A percentile compares a stretch with the other conserved stretches of the same genome.
Conservation (phyloP, 2,888 invertebrate species). For the Chaetogeoica ovagalla region DNA sequence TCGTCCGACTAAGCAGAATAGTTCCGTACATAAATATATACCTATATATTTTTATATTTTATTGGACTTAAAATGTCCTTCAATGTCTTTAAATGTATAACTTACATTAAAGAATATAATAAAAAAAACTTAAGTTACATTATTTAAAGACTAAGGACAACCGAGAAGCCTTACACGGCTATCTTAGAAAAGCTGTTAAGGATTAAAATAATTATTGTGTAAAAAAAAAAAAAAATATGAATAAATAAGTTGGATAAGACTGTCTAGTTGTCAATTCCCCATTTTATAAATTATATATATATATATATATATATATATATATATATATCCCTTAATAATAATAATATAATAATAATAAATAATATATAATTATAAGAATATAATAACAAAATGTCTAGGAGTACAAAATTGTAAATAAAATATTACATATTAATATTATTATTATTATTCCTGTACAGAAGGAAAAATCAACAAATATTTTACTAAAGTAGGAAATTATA, state of each 20-base stretch:
- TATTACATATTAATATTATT: slow-evolving; percentile 48
- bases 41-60: slow-evolving; percentile 35
- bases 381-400: slow-evolving; percentile 53
- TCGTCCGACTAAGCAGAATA: slow-evolving; percentile 37
- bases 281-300: slow-evolving; percentile 46
- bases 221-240: slow-evolving; percentile 46
- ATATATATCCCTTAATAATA: slow-evolving; percentile 22
- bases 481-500: slow-evolving; percentile 53
- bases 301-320: too few species aligned
- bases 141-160: slow-evolving; percentile 53
- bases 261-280: slow-evolving; percentile 43
- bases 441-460: slow-evolving; percentile 53
- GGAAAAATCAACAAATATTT: slow-evolving; percentile 53
- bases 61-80: slow-evolving; percentile 34
- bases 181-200: slow-evolving; percentile 49
- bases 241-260: slow-evolving; percentile 52
- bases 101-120: slow-evolving; percentile 50
- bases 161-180: slow-evolving; percentile 45
- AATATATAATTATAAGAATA: slow-evolving; percentile 35
- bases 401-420: slow-evolving; percentile 53
- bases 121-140: slow-evolving; percentile 52
- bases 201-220: slow-evolving; percentile 38
- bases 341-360: slow-evolving; percentile 37
- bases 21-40: slow-evolving; percentile 42
- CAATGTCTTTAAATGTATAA: slow-evolving; percentile 52